Conservation (phyloP, 2,113 vertebrate species). For the Melanerpes aurifrons region DNA sequence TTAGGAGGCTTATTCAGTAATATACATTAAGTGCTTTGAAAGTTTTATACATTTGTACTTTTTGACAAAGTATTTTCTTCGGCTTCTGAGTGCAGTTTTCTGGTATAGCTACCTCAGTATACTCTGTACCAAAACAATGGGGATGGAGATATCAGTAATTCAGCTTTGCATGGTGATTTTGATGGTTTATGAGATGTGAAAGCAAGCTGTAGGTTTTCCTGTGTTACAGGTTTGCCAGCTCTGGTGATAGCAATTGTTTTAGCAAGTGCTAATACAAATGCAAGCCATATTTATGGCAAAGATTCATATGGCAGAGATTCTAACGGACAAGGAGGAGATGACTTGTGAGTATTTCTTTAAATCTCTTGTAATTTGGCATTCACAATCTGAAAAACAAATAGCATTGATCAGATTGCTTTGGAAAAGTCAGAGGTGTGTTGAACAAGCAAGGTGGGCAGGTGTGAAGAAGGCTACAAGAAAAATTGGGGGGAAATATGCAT, state of each 20-base stretch:
- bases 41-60: neutral
- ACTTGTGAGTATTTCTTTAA: slow-evolving; percentile 86
- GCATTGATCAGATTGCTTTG: neutral
- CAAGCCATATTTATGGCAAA: slow-evolving; percentile 79
- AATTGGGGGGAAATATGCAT: neutral
- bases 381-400: neutral
- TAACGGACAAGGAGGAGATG: slow-evolving; percentile 75
- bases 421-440: neutral
- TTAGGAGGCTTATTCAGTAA: neutral
- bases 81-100: neutral
- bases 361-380: neutral
- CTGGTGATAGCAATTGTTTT: slow-evolving; percentile 85
- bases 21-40: neutral
- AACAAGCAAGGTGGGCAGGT: neutral
- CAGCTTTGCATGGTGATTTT: neutral
- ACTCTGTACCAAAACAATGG: neutral
- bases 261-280: slow-evolving; percentile 76
- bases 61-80: neutral
- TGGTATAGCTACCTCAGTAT: neutral
- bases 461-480: neutral
- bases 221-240: slow-evolving; percentile 87
- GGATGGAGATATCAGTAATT: neutral
- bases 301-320: slow-evolving; percentile 73
- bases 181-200: neutral
- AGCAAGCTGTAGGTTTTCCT: slow-evolving; percentile 3